phyloP scores from a whole-genome alignment of 2,113 vertebrate genomes.

The Chiloscyllium plagiosum region DNA sequence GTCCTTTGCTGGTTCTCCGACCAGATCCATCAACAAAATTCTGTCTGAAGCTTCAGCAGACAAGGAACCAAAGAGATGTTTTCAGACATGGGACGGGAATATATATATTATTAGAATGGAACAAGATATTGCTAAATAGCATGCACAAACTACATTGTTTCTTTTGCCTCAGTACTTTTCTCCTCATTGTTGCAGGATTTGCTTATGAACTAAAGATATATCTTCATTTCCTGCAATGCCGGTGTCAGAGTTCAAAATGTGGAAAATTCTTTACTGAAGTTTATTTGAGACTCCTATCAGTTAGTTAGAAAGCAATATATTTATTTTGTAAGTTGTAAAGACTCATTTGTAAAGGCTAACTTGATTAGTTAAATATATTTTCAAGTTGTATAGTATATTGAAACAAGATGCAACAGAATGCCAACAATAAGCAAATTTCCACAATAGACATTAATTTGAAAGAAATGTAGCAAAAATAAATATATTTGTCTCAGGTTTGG shows the following conservation, averaged over 20 bases:
- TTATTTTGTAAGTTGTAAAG: not conserved
- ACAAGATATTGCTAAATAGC: not conserved
- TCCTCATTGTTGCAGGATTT: not conserved
- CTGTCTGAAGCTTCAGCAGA: too few relatives aligned
- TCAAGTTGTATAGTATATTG: not conserved
- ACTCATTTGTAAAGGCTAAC: not conserved
- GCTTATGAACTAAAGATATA: not conserved
- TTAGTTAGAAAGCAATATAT: not conserved
- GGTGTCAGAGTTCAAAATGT: not conserved
- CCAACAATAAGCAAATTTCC: not conserved
- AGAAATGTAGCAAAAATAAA: not conserved
- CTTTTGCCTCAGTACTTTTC: not conserved
- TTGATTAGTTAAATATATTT: not conserved
- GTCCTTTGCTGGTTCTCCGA: too few relatives aligned
- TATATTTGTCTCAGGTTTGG: not conserved
- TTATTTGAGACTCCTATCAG: not conserved
- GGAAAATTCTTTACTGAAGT: not conserved
- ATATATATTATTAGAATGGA: not conserved
- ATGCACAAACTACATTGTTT: not conserved
- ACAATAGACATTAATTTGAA: not conserved
- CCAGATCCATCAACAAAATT: too few relatives aligned
- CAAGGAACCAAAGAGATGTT: too few relatives aligned
- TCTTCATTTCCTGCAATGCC: not conserved
- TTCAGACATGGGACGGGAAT: too few relatives aligned
- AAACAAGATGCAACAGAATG: not conserved